Percentiles rank a stretch among this genome's conserved stretches.
phyloP scores from a whole-genome alignment of 2,888 invertebrate genomes.

The Cephonodes hylas region DNA sequence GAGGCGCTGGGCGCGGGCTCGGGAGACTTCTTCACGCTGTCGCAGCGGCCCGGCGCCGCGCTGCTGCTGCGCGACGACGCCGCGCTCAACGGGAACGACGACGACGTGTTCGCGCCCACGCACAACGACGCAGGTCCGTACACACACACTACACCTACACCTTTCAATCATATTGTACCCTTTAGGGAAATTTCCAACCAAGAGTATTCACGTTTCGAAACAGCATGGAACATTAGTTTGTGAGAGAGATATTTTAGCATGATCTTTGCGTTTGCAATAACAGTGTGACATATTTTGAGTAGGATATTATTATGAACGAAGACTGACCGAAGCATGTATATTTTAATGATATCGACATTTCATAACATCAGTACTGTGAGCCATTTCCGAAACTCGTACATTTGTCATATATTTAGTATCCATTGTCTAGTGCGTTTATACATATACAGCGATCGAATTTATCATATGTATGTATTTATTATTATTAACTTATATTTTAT shows the following conservation, averaged over 20 bases:
- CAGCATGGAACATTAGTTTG: constrained; percentile 43
- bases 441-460: constrained; percentile 14
- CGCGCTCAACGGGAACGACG: constrained; percentile 68
- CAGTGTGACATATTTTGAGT: constrained; percentile 35
- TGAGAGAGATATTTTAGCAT: constrained; percentile 40
- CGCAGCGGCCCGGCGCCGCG: constrained; percentile 75
- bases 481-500: constrained; percentile 39
- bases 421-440: constrained; percentile 24
- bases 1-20: constrained; percentile 75
- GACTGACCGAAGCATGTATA: constrained; percentile 72
- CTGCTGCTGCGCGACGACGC: constrained; percentile 70
- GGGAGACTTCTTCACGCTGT: constrained; percentile 78
- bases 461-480: constrained; percentile 35
- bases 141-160: background rate
- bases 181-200: background rate
- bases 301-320: constrained; percentile 20
- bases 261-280: constrained; percentile 37
- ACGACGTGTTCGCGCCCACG: constrained; percentile 64
- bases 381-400: constrained; percentile 21
- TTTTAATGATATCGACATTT: constrained; percentile 26
- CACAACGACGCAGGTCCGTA: constrained; percentile 13
- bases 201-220: constrained; percentile 10
- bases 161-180: background rate
- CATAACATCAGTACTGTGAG: constrained; percentile 36
- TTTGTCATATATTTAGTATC: constrained; percentile 15